Percentiles rank a stretch among this genome's conserved stretches.
phyloP scores from a whole-genome alignment of 2,113 vertebrate species.

The Heterochromis multidens region DNA sequence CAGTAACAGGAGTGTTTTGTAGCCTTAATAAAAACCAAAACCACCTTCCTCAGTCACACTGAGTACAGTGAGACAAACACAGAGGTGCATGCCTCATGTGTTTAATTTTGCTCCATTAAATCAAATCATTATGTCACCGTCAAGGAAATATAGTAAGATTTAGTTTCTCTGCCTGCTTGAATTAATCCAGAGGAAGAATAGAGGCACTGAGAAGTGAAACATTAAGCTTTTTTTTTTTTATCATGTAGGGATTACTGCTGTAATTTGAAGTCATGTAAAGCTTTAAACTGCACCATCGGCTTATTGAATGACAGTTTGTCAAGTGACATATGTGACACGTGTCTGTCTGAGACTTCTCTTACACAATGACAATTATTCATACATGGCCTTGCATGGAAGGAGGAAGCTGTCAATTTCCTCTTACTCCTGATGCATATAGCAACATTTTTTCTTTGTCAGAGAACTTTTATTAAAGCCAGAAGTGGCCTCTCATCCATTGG shows the following conservation, averaged over 20 bases:
- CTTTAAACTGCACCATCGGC: neutral
- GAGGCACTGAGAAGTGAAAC: neutral
- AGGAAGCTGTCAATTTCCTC: conserved; percentile 39
- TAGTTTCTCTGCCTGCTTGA: neutral
- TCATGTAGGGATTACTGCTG: neutral
- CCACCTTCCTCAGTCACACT: neutral
- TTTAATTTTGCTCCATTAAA: neutral
- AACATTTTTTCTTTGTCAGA: neutral
- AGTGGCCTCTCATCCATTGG: neutral
- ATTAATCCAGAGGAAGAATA: neutral
- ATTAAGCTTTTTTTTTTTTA: neutral
- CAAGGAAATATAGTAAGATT: neutral
- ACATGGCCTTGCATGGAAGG: neutral
- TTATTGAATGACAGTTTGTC: conserved; percentile 12
- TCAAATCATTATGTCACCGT: neutral
- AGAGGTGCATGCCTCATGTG: neutral
- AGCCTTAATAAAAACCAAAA: conserved; percentile 28
- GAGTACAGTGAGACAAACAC: neutral
- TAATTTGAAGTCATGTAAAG: neutral
- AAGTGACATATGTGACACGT: neutral
- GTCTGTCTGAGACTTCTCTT: conserved; percentile 4
- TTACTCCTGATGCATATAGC: neutral
- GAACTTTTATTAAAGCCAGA: neutral
- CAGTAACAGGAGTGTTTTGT: conserved; percentile 62
- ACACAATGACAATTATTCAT: neutral